phyloP scores from a whole-genome alignment of 2,113 vertebrate genomes.

The Urocitellus parryii region DNA sequence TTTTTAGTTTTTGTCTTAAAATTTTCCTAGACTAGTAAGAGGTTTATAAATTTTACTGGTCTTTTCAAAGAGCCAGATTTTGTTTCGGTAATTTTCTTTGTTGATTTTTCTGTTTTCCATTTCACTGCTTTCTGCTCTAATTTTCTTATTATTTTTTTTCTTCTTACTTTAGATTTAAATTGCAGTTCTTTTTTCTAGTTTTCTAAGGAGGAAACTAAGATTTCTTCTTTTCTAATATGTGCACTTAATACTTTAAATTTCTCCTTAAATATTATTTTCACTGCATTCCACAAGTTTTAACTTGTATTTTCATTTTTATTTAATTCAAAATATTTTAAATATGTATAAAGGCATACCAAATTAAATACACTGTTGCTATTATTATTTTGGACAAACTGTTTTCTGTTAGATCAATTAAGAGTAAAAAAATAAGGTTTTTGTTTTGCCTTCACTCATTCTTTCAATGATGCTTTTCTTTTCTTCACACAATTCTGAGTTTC shows the following conservation, averaged over 20 bases:
- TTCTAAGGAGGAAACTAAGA: background rate
- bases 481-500: background rate
- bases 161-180: background rate
- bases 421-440: background rate
- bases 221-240: background rate
- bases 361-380: background rate
- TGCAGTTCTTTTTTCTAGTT: background rate
- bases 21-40: background rate
- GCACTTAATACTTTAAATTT: background rate
- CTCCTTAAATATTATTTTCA: background rate
- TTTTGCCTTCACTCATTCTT: background rate
- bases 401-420: background rate
- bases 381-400: background rate
- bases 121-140: background rate
- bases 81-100: background rate
- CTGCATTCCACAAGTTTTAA: background rate
- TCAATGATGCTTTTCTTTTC: background rate
- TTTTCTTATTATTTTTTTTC: background rate
- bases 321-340: background rate
- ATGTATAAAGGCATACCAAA: background rate
- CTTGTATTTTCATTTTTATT: background rate
- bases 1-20: background rate
- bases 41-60: background rate
- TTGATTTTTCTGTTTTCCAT: background rate
- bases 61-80: background rate